Evolutionary conservation across 2,113 vertebrate genomes (phyloP).

Genomic region (Rhinopomastus cyanomelas): DNA sequence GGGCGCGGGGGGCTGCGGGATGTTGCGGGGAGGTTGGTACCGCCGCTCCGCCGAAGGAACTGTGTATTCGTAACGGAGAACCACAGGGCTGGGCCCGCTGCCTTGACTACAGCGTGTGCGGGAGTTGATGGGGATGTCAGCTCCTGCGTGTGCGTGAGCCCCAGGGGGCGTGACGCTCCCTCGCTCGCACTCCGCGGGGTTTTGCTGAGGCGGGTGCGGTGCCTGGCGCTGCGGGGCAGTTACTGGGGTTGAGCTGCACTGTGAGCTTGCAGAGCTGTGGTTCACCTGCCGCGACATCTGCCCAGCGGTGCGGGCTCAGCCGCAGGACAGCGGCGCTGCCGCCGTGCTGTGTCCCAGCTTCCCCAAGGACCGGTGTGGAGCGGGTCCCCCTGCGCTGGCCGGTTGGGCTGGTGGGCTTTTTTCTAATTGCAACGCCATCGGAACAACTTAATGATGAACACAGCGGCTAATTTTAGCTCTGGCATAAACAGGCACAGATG

Average conservation of each 20-base stretch:
- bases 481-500: conserved; percentile 2
- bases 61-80: too few species aligned
- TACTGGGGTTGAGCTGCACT: neutral
- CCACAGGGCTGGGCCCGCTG: too few species aligned
- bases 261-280: neutral
- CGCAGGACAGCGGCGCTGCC: accelerated
- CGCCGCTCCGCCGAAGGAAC: too few species aligned
- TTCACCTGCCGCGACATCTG: too few species aligned
- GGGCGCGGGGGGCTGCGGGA: neutral
- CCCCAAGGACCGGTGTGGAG: neutral
- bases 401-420: neutral
- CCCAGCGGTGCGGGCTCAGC: accelerated
- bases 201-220: accelerated
- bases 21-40: too few species aligned
- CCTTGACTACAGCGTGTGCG: too few species aligned
- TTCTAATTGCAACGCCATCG: neutral
- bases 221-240: accelerated
- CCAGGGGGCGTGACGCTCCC: too few species aligned
- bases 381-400: neutral
- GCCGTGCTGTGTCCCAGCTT: too few species aligned
- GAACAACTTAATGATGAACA: neutral
- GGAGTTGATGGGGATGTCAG: too few species aligned
- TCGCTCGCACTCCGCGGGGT: accelerated
- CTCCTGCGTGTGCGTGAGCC: accelerated
- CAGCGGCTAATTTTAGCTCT: conserved; percentile 3